Percentiles rank a stretch among this genome's conserved stretches.
These are phyloP conservation scores for Zaprionus nigranus DNA, from an alignment of 1,140 invertebrate genomes.

Conservation along the genomic window DNA sequence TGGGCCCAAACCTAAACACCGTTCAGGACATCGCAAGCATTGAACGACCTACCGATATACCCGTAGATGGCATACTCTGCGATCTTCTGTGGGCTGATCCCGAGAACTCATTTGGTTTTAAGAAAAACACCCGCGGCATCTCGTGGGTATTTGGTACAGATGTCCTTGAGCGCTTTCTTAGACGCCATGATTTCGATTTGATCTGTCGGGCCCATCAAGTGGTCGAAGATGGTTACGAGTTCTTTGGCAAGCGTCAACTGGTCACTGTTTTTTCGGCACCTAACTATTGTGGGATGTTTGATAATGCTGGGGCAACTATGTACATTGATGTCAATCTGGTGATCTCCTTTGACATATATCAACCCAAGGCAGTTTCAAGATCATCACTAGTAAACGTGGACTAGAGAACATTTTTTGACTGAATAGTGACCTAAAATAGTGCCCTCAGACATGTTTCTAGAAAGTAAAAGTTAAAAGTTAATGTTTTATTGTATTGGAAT, in stretches of 20 bases:
- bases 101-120: constrained; percentile 95
- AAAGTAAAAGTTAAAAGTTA: neutral
- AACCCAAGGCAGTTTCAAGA: neutral
- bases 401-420: neutral
- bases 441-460: neutral
- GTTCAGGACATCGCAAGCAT: constrained; percentile 96
- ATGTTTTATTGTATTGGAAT: too few species aligned
- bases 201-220: constrained; percentile 99
- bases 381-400: neutral
- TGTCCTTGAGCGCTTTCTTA: constrained; percentile 95
- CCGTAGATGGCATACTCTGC: constrained; percentile 95
- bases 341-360: constrained; percentile 91
- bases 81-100: constrained; percentile 99
- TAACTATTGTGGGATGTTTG: constrained; percentile 97
- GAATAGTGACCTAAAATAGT: neutral
- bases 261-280: constrained; percentile 97
- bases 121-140: constrained; percentile 97
- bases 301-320: constrained; percentile 99
- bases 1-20: constrained; percentile 93
- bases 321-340: constrained; percentile 98
- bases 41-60: constrained; percentile 95
- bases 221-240: constrained; percentile 99
- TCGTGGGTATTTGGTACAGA: constrained; percentile 97
- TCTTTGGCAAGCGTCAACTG: constrained; percentile 98
- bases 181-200: constrained; percentile 96